Evolutionary conservation across 2,888 invertebrate genomes (phyloP), one percentile per base, ranked within the genome.

Genomic region (Drosophila pseudotalamancana): DNA sequence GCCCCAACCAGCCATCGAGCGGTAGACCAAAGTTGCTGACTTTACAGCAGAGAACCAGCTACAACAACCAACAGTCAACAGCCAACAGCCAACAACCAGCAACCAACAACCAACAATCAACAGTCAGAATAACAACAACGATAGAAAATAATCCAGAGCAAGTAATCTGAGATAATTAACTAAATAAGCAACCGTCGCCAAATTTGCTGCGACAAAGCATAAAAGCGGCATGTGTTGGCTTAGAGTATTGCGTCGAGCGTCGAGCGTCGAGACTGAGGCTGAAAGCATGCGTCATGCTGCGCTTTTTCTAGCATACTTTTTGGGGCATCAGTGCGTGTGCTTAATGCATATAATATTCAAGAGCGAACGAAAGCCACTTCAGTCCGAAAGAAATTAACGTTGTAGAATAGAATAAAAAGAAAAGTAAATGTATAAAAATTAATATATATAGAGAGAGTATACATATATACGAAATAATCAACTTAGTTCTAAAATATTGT

Each of bases 91-190:
- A 31, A 19, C 35, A 18, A 18, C 46, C 54, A 50, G 19, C 51
- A 56, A 18, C 43, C 48, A 43, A 35, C 40, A 54, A 6, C 48
- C 34, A 25, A 43, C 51, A 40, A 45, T 31, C 62, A 46, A 45
- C 27, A 54, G 32, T 19, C 27, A 32, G 42, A 63, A 50, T 32
- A 37, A 61, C 3, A 21, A 9, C 18, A 27, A 12, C 64, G 73
- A 71, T 73, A 68, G 81, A 81, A 83, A 81, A 84, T 82, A 82
- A 81, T 84, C 85, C 73, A 81, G 81, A 85, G 74, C 67, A 72
- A 85, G 85, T 85, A 82, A 82, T 85, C 85, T 70, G 66, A 79
- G 79, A 85, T 85, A 82, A 82, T 82, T 82, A 82, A 82, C 85
- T 77, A 69, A 82, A 82, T 82, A 79, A 82, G 79, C 85, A 67